A percentile compares a stretch with the other conserved stretches of the same genome.
Evolutionary conservation across 2,888 invertebrate species (phyloP).

Genomic region (Harpalus rubripes): DNA sequence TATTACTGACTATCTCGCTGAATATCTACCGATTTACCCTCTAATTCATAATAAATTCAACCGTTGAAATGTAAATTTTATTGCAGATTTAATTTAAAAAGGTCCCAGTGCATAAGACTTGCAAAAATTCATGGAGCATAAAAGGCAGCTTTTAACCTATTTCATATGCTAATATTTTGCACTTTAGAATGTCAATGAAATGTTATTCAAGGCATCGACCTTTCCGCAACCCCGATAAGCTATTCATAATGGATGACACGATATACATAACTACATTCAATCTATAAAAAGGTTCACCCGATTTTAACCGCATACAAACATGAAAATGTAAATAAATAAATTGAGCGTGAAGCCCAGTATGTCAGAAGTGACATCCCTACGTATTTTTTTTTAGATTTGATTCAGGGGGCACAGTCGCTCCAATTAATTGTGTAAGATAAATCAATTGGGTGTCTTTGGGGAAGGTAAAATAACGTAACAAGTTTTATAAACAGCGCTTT

Average conservation of each 20-base stretch:
- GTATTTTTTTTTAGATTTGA: too few species aligned
- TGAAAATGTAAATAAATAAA: slow-evolving; percentile 13
- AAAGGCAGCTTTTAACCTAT: neutral
- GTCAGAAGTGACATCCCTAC: too few species aligned
- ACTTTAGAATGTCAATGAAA: slow-evolving; percentile 27
- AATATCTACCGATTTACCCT: neutral
- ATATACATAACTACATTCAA: slow-evolving; percentile 27
- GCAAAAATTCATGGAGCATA: neutral
- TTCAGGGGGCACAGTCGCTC: too few species aligned
- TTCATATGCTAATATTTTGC: neutral
- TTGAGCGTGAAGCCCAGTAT: neutral
- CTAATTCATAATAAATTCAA: neutral
- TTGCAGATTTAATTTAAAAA: neutral
- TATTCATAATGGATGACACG: slow-evolving; percentile 22
- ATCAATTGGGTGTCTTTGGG: too few species aligned
- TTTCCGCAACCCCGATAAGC: slow-evolving; percentile 14
- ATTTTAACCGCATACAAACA: neutral
- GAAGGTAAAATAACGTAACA: too few species aligned
- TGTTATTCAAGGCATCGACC: slow-evolving; percentile 41
- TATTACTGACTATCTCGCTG: too few species aligned
- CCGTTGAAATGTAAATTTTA: neutral
- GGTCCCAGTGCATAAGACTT: neutral
- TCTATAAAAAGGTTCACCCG: neutral
- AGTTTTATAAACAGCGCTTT: too few species aligned
- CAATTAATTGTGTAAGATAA: too few species aligned